phyloP scores from a whole-genome alignment of 2,797 vertebrate genomes.

The Sebastes variabilis region DNA sequence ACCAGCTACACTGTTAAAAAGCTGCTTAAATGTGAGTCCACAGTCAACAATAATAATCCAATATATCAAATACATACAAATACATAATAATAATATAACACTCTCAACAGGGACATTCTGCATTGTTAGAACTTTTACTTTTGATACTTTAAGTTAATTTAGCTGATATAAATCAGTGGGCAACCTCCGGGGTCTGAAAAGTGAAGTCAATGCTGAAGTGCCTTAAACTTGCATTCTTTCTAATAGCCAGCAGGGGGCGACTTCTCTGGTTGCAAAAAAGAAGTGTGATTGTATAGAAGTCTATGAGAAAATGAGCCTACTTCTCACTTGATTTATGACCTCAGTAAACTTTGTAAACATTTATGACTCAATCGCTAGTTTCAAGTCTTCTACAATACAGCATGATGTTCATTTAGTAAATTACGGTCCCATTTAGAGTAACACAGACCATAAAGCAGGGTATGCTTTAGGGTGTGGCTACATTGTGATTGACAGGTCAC shows the following conservation, averaged over 20 bases:
- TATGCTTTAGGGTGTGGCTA: fast-evolving
- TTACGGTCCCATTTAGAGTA: too few relatives aligned
- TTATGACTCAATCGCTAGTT: too few relatives aligned
- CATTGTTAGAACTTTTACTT: not conserved
- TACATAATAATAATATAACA: not conserved
- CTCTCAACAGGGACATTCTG: not conserved
- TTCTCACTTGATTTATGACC: too few relatives aligned
- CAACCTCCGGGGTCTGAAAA: too few relatives aligned
- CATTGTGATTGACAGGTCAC: fast-evolving
- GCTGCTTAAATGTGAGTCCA: not conserved
- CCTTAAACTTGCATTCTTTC: too few relatives aligned
- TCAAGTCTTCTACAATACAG: too few relatives aligned
- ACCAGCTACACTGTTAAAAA: not conserved
- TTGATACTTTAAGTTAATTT: not conserved
- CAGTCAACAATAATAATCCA: not conserved
- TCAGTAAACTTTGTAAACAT: too few relatives aligned
- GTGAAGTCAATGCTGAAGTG: fast-evolving
- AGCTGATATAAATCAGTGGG: not conserved
- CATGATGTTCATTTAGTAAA: too few relatives aligned
- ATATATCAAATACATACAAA: not conserved
- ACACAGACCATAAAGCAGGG: fast-evolving
- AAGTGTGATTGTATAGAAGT: too few relatives aligned
- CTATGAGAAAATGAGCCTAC: too few relatives aligned
- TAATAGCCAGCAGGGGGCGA: too few relatives aligned
- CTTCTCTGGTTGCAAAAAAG: too few relatives aligned